Evolutionary conservation across 2,888 invertebrate genomes (phyloP).

Genomic region (Ptychoptera albimana): DNA sequence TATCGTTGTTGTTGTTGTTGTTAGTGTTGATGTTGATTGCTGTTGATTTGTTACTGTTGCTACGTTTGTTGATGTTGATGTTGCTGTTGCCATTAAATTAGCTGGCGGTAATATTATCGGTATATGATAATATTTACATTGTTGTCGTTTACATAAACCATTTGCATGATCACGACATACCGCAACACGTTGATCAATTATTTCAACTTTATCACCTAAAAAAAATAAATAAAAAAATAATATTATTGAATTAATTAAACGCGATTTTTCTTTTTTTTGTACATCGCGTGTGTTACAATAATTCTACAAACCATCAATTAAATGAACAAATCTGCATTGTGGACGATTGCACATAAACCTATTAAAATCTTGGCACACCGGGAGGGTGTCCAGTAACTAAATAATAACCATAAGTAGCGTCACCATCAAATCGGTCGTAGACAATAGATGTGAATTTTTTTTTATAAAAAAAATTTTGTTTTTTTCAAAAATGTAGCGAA

Average conservation of each 20-base stretch:
- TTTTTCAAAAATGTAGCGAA: not conserved
- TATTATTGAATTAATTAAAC: not conserved
- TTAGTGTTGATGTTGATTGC: conserved; percentile 12
- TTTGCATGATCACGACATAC: conserved; percentile 93
- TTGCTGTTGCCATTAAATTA: conserved; percentile 48
- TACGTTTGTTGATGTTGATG: conserved; percentile 16
- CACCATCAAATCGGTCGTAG: not conserved
- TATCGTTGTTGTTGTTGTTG: not conserved
- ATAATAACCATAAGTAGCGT: conserved; percentile 27
- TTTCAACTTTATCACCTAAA: conserved; percentile 86
- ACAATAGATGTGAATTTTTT: not conserved
- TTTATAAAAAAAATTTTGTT: not conserved
- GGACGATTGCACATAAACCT: conserved; percentile 90
- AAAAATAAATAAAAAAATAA: conserved; percentile 17
- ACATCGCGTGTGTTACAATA: too few relatives aligned
- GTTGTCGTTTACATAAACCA: conserved; percentile 81
- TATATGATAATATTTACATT: conserved; percentile 97
- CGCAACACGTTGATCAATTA: conserved; percentile 88
- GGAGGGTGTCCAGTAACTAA: conserved; percentile 99
- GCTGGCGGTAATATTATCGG: conserved; percentile 80
- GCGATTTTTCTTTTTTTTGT: not conserved
- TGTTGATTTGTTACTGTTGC: conserved; percentile 18
- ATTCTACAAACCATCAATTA: conserved; percentile 72
- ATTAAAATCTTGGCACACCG: conserved; percentile 99
- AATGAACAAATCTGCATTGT: conserved; percentile 97